Percentiles rank a stretch among this genome's conserved stretches.
These are phyloP conservation scores for Drosophila mercatorum DNA, from an alignment of 2,888 invertebrate species.

Conservation along the genomic window DNA sequence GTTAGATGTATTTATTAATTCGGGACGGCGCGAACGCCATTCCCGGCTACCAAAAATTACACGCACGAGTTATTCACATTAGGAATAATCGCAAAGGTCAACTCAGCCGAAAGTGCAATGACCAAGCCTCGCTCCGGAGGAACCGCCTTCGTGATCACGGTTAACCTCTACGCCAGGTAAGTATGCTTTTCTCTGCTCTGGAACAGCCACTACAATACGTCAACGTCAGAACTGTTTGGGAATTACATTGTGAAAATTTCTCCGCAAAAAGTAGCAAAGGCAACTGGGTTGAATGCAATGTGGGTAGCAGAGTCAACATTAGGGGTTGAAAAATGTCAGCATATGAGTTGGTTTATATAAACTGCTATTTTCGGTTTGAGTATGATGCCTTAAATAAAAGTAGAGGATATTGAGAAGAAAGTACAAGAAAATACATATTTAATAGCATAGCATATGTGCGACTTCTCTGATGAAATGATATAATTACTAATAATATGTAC, in stretches of 20 bases:
- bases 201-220: neutral
- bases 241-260: conserved; percentile 27
- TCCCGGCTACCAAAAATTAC: conserved; percentile 76
- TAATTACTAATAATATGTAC: too few species aligned
- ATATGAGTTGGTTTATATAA: neutral
- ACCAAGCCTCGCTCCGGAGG: conserved; percentile 75
- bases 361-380: neutral
- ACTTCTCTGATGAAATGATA: too few species aligned
- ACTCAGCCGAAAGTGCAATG: conserved; percentile 73
- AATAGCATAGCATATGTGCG: too few species aligned
- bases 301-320: neutral
- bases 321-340: conserved; percentile 8
- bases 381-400: neutral
- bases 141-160: conserved; percentile 78
- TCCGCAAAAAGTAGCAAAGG: conserved; percentile 10
- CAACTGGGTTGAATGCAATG: conserved; percentile 7
- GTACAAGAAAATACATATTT: neutral
- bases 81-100: conserved; percentile 78
- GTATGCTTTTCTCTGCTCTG: conserved; percentile 50
- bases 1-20: conserved; percentile 7
- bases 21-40: conserved; percentile 75
- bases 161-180: conserved; percentile 79
- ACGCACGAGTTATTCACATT: conserved; percentile 75
- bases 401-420: neutral
- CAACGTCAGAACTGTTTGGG: conserved; percentile 30